phyloP scores from a whole-genome alignment of 2,888 invertebrate species.

The Athalia circularis region DNA sequence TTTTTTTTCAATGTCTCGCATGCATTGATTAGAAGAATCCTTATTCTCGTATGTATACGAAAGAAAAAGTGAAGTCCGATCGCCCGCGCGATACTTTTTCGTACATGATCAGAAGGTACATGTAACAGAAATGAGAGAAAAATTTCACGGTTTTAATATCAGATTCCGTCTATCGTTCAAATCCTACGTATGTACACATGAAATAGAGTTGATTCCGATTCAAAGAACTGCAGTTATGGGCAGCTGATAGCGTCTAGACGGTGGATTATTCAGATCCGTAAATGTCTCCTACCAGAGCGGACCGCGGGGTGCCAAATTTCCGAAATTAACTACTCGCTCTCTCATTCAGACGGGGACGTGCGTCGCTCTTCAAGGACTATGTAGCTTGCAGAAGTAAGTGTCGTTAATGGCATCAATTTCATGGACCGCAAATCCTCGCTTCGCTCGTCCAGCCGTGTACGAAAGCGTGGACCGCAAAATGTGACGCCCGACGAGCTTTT shows the following conservation, averaged over 20 bases:
- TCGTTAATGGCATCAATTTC: not conserved
- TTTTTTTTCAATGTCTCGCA: too few species aligned
- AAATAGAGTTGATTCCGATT: slow-evolving; percentile 3
- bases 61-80: not conserved
- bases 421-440: not conserved
- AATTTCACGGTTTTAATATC: too few species aligned
- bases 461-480: not conserved
- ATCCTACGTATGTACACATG: too few species aligned
- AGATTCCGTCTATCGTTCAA: too few species aligned
- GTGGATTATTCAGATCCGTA: slow-evolving; percentile 14
- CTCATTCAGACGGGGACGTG: slow-evolving; percentile 6
- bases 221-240: not conserved
- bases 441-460: not conserved
- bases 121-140: slow-evolving; percentile 10
- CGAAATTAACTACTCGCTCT: slow-evolving; percentile 20
- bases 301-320: slow-evolving; percentile 1
- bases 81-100: not conserved
- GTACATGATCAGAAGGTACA: not conserved
- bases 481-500: not conserved
- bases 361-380: not conserved
- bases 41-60: too few species aligned
- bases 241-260: slow-evolving; percentile 28
- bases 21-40: too few species aligned
- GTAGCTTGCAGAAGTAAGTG: not conserved
- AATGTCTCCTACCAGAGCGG: too few species aligned